These are phyloP conservation scores for Apantesis nais DNA, from an alignment of 2,888 invertebrate genomes.

Conservation along the genomic window DNA sequence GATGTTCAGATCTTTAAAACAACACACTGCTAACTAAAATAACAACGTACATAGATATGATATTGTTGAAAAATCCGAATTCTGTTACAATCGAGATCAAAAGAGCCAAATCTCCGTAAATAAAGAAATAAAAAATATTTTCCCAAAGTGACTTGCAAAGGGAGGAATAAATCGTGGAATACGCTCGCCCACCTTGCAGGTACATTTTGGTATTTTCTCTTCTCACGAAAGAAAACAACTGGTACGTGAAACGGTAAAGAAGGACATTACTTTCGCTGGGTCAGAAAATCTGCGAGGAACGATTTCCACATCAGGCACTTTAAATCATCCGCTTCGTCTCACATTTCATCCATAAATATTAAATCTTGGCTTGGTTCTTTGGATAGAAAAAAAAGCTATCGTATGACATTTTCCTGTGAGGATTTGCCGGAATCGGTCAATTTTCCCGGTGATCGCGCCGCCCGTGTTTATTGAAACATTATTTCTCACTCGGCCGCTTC, in stretches of 20 bases:
- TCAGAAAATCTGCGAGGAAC: slow-evolving; percentile 83
- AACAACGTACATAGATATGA: slow-evolving; percentile 58
- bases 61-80: slow-evolving; percentile 69
- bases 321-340: slow-evolving; percentile 84
- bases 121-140: slow-evolving; percentile 81
- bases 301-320: slow-evolving; percentile 84
- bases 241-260: slow-evolving; percentile 81
- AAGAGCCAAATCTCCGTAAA: slow-evolving; percentile 78
- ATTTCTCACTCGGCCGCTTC: slow-evolving; percentile 77
- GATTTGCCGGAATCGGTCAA: slow-evolving; percentile 83
- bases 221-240: slow-evolving; percentile 78
- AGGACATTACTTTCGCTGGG: slow-evolving; percentile 82
- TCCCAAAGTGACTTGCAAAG: slow-evolving; percentile 73
- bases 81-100: slow-evolving; percentile 78
- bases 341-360: slow-evolving; percentile 85
- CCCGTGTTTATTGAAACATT: slow-evolving; percentile 82
- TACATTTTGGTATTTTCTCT: slow-evolving; percentile 74
- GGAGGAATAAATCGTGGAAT: slow-evolving; percentile 77
- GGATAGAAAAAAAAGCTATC: slow-evolving; percentile 80
- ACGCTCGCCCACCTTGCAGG: slow-evolving; percentile 75
- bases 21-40: slow-evolving; percentile 58
- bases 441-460: slow-evolving; percentile 80
- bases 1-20: slow-evolving; percentile 34
- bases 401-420: slow-evolving; percentile 77
- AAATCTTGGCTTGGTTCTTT: slow-evolving; percentile 79